Base-by-base conservation (phyloP, 2,888 invertebrate genomes). In the Limnephilus auricula region DNA sequence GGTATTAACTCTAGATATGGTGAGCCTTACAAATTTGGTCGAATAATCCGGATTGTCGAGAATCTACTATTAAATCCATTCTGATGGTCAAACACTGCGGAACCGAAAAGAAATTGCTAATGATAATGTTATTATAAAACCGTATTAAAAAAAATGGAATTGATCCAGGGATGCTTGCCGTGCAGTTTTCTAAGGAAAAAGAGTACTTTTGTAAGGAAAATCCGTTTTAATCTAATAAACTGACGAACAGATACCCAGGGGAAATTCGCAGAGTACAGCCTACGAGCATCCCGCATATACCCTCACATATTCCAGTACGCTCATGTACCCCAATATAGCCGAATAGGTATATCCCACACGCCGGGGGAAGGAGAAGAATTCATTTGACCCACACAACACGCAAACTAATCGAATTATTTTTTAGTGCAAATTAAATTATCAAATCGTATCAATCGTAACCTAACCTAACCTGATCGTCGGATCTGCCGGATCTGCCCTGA, bases 141-240 rank as follows among this genome's bases (percentile, higher is more conserved):
- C n/a, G 45, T 34, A 40, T 37, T 85, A 85, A 30, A 40, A 40
- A n/a, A 82, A 40, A 45, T n/a, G n/a, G 65, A 25, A 25, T 25
- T 65, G n/a, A 65, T 65, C 65, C 40, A 40, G n/a, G 13, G 40
- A 15, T 50, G 87, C 87, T 87, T 87, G 78, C 18, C 87, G 65
- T 87, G 87, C 78, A 87, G 50, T 87, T 78, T 87, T 78, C 87
- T 30, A 65, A 78, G 87, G 31, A 87, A 87, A 87, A 87, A 87
- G n/a, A 65, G 87, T 78, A 87, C 31, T 50, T 87, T 78, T 87
- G 65, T 50, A 65, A 78, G 65, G 87, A 34, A 87, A 87, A 87
- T 87, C 87, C 40, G n/a, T 87, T 87, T 87, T 87, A 87, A 87
- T 87, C 87, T 87, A 87, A 87, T 87, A 87, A 87, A 87, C 87